Evolutionary conservation across 2,113 vertebrate species (phyloP).

Genomic region (Polypterus senegalus): DNA sequence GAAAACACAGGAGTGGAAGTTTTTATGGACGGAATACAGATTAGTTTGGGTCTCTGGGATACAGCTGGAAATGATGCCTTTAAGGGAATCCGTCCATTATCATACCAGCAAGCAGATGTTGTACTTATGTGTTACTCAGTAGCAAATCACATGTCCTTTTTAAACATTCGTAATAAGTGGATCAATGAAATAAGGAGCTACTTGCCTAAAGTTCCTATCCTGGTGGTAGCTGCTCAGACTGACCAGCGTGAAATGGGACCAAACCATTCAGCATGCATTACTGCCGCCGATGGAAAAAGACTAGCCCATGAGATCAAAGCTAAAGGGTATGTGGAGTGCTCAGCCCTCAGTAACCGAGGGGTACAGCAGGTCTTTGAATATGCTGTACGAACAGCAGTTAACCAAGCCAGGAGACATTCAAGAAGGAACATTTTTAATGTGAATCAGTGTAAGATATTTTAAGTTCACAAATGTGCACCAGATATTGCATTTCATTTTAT

Average conservation of each 20-base stretch:
- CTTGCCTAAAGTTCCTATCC: constrained; percentile 69
- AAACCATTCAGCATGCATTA: constrained; percentile 57
- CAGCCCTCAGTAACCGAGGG: constrained; percentile 75
- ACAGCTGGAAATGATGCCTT: constrained; percentile 83
- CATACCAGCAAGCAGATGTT: constrained; percentile 88
- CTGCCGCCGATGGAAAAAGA: constrained; percentile 55
- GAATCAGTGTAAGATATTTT: constrained; percentile 79
- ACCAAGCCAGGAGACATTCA: constrained; percentile 57
- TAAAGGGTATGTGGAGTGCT: constrained; percentile 89
- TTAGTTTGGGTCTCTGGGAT: constrained; percentile 92
- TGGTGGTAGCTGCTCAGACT: constrained; percentile 87
- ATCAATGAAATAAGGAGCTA: constrained; percentile 66
- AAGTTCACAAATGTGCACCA: constrained; percentile 17
- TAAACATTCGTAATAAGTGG: constrained; percentile 76
- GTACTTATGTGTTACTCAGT: constrained; percentile 89
- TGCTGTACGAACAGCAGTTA: constrained; percentile 74
- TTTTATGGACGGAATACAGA: constrained; percentile 84
- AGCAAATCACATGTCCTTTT: constrained; percentile 74
- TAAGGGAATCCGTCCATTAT: constrained; percentile 74
- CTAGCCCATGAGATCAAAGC: constrained; percentile 75
- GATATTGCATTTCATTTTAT: no score
- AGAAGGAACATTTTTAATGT: constrained; percentile 66
- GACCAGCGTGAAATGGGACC: constrained; percentile 74
- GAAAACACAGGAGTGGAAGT: constrained; percentile 91
- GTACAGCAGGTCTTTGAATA: constrained; percentile 93